Evolutionary conservation across 1,140 invertebrate genomes (phyloP), one percentile per base, ranked within the genome.

Genomic region (Pachypsylla venusta): DNA sequence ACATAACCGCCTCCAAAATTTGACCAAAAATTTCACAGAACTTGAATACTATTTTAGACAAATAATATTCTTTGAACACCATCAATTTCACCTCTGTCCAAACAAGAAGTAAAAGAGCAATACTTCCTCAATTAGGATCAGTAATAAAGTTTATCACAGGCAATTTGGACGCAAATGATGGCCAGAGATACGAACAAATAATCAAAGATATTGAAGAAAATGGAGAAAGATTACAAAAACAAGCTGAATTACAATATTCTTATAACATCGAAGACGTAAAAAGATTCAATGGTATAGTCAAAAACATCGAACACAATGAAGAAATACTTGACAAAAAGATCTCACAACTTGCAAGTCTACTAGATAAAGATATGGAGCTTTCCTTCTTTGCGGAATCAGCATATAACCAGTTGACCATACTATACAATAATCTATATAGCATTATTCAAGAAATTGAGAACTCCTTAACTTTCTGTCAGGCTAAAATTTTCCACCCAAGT

Each of bases 231-330:
- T 19, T 57, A 19, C 25, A 57, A 57, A 57, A 28, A 19, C 55
- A 57, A 57, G 24, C 24, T 25, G 5, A 55, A 55, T 24, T 24
- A 24, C 19, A 25, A 5, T 55, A 55, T 16, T 12, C 10, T 20
- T 28, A 19, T 7, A 55, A n/a, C 24, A 25, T n/a, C 3, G 26
- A 26, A 27, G 22, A 19, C 2, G 28, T 57, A 2, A 14, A 2
- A 4, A 25, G 22, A 26, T 28, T 28, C 16, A 27, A 57, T 10
- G 7, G 2, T 2, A 57, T n/a, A 10, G 20, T 57, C 10, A 30
- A 26, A 19, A 26, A 28, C 14, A 57, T 57, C n/a, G 24, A 26
- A 28, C 16, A 27, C 10, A 57, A 35, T 20, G 55, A 57, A 57
- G 10, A 7, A 25, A 28, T 27, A n/a, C 26, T 57, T 10, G n/a